Conservation (phyloP, 2,888 invertebrate species). For the Petrolisthes cinctipes region DNA sequence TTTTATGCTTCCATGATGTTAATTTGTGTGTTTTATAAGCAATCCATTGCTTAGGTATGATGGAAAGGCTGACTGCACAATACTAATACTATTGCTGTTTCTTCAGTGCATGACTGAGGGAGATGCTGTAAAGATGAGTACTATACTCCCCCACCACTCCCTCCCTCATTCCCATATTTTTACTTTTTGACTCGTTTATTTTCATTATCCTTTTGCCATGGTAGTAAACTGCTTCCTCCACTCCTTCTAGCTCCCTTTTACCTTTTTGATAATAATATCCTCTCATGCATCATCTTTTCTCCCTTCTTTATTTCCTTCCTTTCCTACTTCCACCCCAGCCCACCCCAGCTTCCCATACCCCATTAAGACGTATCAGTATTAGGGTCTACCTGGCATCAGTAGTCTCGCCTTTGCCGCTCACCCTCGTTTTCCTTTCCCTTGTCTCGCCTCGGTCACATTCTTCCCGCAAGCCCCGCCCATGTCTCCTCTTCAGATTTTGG, state of each 20-base stretch:
- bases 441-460: neutral
- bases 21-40: too few relatives aligned
- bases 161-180: neutral
- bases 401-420: conserved; percentile 9
- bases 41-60: too few relatives aligned
- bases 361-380: conserved; percentile 47
- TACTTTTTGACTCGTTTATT: neutral
- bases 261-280: conserved; percentile 9
- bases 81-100: too few relatives aligned
- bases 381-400: conserved; percentile 25
- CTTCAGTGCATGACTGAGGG: too few relatives aligned
- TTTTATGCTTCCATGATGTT: too few relatives aligned
- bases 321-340: neutral
- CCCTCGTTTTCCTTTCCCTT: neutral
- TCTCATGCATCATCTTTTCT: neutral
- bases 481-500: neutral
- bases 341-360: neutral
- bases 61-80: too few relatives aligned
- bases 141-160: neutral
- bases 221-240: neutral
- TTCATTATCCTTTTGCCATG: neutral
- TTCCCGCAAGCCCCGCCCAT: neutral
- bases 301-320: neutral
- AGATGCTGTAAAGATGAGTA: too few relatives aligned
- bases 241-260: neutral